Percentiles rank a stretch among this genome's conserved stretches.
These are phyloP conservation scores for Chymomyza amoena DNA, from an alignment of 2,888 invertebrate genomes.

Conservation along the genomic window DNA sequence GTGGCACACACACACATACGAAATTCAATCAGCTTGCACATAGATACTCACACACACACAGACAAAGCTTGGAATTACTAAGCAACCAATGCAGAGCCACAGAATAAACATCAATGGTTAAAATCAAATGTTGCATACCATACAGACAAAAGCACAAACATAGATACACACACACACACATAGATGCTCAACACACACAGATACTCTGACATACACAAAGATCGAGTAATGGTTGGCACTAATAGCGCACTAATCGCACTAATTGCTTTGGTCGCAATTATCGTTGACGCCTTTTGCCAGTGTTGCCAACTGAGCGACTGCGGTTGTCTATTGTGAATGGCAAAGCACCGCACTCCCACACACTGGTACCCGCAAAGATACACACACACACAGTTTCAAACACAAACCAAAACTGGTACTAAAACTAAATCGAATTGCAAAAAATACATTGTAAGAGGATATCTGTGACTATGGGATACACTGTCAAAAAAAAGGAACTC, in stretches of 20 bases:
- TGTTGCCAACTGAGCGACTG: background rate
- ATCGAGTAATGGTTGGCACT: constrained; percentile 54
- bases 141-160: constrained; percentile 10
- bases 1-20: background rate
- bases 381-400: constrained; percentile 34
- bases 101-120: constrained; percentile 48
- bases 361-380: constrained; percentile 13
- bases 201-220: constrained; percentile 1
- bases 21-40: background rate
- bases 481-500: no score
- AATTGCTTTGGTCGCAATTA: constrained; percentile 72
- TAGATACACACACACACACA: constrained; percentile 3
- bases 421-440: background rate
- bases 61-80: background rate
- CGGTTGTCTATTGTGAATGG: constrained; percentile 27
- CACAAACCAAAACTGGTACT: background rate
- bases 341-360: constrained; percentile 31
- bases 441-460: background rate
- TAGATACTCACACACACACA: background rate
- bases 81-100: constrained; percentile 24
- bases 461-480: background rate
- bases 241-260: constrained; percentile 71
- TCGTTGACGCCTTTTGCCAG: constrained; percentile 52
- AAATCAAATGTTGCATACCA: constrained; percentile 42
- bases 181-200: constrained; percentile 16